These are phyloP conservation scores for Lucinisca nassula DNA, from an alignment of 2,888 invertebrate genomes.

Conservation along the genomic window DNA sequence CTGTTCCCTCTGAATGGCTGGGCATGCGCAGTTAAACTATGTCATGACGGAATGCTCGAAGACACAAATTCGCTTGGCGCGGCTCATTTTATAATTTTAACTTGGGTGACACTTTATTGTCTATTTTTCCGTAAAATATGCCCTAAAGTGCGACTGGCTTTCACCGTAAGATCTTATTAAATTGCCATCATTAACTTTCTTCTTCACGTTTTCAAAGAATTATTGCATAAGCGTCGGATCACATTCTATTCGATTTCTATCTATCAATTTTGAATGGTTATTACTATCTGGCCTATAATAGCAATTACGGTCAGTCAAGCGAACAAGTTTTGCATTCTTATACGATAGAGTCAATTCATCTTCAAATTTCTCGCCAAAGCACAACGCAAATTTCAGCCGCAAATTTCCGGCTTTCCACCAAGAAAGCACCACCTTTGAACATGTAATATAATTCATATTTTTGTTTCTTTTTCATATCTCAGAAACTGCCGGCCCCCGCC, in stretches of 20 bases:
- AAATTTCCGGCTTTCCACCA: no score
- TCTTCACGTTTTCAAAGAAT: slow-evolving; percentile 46
- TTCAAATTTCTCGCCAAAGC: not conserved
- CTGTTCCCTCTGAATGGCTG: no score
- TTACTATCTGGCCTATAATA: not conserved
- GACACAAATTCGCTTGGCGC: no score
- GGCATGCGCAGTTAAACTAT: no score
- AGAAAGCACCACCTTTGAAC: no score
- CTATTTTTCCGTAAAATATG: slow-evolving; percentile 10
- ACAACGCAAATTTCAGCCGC: not conserved
- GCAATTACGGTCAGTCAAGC: not conserved
- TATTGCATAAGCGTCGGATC: slow-evolving; percentile 43
- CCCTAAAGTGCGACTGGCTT: not conserved
- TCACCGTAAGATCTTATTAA: slow-evolving; percentile 33
- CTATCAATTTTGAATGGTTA: slow-evolving; percentile 49
- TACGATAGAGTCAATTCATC: not conserved
- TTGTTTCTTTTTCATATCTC: no score
- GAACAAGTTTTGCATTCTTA: not conserved
- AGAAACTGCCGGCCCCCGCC: no score
- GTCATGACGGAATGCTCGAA: no score
- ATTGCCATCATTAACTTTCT: slow-evolving; percentile 64
- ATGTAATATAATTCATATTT: no score
- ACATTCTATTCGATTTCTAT: slow-evolving; percentile 46
- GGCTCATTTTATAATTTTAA: slow-evolving; percentile 66
- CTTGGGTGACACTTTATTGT: slow-evolving; percentile 70